Percentiles rank a stretch among this genome's conserved stretches.
Conservation (phyloP, 2,113 vertebrate species). For the Pycnonotus jocosus region DNA sequence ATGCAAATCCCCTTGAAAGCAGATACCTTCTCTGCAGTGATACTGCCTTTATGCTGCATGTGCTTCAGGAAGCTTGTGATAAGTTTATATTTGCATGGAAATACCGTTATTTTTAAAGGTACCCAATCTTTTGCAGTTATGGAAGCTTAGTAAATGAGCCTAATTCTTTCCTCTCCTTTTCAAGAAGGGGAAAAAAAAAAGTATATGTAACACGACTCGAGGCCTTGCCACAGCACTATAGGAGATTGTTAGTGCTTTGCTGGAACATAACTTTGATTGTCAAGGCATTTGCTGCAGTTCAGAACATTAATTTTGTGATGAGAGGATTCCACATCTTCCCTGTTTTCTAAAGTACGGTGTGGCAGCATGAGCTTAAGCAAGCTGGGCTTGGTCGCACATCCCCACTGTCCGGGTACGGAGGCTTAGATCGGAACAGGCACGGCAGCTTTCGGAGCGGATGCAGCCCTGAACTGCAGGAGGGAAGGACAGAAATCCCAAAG, state of each 20-base stretch:
- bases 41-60: neutral
- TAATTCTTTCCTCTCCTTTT: neutral
- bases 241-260: neutral
- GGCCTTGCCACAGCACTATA: neutral
- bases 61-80: neutral
- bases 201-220: neutral
- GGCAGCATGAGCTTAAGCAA: neutral
- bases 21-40: slow-evolving; percentile 35
- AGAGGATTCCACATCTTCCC: neutral
- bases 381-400: neutral
- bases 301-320: neutral
- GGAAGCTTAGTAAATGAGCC: neutral
- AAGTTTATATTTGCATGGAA: neutral
- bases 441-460: neutral
- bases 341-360: neutral
- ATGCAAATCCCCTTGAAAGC: slow-evolving; percentile 63
- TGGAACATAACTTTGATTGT: neutral
- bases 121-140: neutral
- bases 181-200: neutral
- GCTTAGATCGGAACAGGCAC: neutral
- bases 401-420: neutral
- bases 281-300: neutral
- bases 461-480: neutral
- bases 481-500: neutral
- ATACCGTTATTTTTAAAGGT: neutral